phyloP scores from a whole-genome alignment of 2,113 vertebrate species.

The Rhagologus leucostigma region DNA sequence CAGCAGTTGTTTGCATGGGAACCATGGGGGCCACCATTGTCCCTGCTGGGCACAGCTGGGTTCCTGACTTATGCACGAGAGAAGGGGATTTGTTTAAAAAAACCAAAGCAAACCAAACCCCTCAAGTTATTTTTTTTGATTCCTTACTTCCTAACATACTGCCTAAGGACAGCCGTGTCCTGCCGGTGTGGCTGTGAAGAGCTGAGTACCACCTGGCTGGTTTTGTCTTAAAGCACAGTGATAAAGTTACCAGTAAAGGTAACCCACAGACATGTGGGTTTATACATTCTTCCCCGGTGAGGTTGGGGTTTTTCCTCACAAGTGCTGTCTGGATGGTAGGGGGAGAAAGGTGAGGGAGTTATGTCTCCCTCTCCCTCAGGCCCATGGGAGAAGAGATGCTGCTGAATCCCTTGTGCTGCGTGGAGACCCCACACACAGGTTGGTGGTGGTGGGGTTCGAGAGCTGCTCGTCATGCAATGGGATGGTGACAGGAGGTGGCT shows the following conservation, averaged over 20 bases:
- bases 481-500: not conserved
- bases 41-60: fast-evolving
- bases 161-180: not conserved
- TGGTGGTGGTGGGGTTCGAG: not conserved
- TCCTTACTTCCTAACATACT: not conserved
- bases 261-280: not conserved
- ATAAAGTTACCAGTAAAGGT: slow-evolving; percentile 52
- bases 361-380: not conserved
- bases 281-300: slow-evolving; percentile 47
- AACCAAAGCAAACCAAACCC: not conserved
- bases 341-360: not conserved
- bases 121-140: not conserved
- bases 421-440: not conserved
- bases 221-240: slow-evolving; percentile 59
- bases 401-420: not conserved
- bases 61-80: not conserved
- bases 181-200: not conserved
- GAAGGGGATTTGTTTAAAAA: not conserved
- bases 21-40: not conserved
- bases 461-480: fast-evolving
- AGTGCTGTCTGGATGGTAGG: not conserved
- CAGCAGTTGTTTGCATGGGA: not conserved
- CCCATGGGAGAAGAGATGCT: not conserved
- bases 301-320: not conserved
- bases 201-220: slow-evolving; percentile 20